These are phyloP conservation scores for Pegoplata infirma DNA, from an alignment of 2,888 invertebrate species.

Conservation along the genomic window DNA sequence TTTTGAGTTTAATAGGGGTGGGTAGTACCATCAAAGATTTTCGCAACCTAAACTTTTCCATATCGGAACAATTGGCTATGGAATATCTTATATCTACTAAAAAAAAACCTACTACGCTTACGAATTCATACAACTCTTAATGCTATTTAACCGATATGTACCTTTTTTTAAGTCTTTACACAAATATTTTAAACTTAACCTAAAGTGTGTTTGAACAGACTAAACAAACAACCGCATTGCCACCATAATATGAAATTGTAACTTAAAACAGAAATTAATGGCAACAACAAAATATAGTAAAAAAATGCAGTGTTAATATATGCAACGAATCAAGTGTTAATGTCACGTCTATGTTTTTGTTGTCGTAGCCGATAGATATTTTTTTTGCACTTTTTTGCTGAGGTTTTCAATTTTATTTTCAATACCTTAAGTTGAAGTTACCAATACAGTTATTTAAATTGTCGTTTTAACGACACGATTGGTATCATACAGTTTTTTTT, in stretches of 20 bases:
- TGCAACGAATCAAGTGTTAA: constrained; percentile 63
- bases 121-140: background rate
- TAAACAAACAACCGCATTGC: constrained; percentile 10
- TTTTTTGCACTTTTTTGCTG: constrained; percentile 34
- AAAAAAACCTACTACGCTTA: background rate
- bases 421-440: constrained; percentile 8
- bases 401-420: constrained; percentile 19
- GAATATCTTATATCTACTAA: background rate
- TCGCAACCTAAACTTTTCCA: too few relatives aligned
- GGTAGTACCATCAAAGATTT: too few relatives aligned
- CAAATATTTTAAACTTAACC: background rate
- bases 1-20: too few relatives aligned
- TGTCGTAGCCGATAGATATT: constrained; percentile 10
- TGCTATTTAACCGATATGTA: background rate
- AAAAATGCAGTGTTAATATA: constrained; percentile 62
- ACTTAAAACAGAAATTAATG: constrained; percentile 46
- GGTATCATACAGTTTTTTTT: constrained; percentile 6
- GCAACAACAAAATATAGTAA: constrained; percentile 25
- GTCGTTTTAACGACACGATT: constrained; percentile 24
- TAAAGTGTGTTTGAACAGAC: background rate
- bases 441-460: constrained; percentile 35
- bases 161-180: background rate
- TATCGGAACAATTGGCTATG: too few relatives aligned
- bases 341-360: constrained; percentile 54
- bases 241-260: constrained; percentile 27